Base-by-base conservation (phyloP, 1,140 invertebrate species). In the Euura lappo region DNA sequence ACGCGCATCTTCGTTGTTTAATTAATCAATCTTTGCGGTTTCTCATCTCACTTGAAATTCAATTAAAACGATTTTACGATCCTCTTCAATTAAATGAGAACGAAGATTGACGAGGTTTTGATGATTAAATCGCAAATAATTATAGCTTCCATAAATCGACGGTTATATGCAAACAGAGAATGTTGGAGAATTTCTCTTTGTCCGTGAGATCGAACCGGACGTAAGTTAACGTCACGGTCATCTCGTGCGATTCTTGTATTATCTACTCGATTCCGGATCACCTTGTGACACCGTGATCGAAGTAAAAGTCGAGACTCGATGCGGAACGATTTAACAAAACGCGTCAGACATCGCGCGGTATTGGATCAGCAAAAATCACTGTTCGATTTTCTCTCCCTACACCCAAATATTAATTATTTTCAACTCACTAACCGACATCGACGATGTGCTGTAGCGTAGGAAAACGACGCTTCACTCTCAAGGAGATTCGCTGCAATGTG, bases 401-500 rank as follows among this genome's bases (percentile, higher is more conserved):
- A 28, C 3, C 8, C 13, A 60, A 60, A n/a, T 60, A n/a, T 68
- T 45, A 70, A 47, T 71, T 64, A 70, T 76, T 78, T 71, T 71
- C 79, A 82, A 86, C 81, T 84, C 79, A 89, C 91, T 92, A 88
- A 94, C 94, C 95, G 75, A 95, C 94, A 86, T 96, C 95, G 47
- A 97, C 95, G 74, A 97, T 92, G 85, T 97, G 96, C 83, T 97
- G 94, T 85, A 95, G 93, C 10, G 94, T 95, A 2, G 96, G 96
- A 86, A 97, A 97, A 71, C 96, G 90, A 83, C 95, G 92, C 83
- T 97, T 96, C 0, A 97, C 96, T 73, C 96, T 90, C 65, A 97
- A 89, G 44, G 95, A 97, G 67, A 97, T 94, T 80, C 94, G 91
- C 83, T 95, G 94, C 68, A 96, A 87, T 0, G 94, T 96, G 75